Evolutionary conservation across 2,113 vertebrate species (phyloP).

Genomic region (Garra rufa): DNA sequence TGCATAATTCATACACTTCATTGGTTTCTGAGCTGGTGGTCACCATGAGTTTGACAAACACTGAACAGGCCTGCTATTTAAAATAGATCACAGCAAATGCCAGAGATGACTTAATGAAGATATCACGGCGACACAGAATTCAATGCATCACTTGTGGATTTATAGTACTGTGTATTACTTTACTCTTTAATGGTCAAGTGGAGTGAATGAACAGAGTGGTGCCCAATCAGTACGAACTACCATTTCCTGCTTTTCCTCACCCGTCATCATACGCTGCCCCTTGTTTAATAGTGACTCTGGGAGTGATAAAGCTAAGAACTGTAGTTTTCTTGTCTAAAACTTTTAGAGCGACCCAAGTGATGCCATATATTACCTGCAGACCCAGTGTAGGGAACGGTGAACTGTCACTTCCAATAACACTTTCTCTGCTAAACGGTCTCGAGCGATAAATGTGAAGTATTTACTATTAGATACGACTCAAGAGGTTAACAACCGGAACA

Average conservation of each 20-base stretch:
- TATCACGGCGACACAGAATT: slow-evolving; percentile 1
- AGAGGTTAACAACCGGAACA: not conserved
- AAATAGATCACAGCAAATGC: not conserved
- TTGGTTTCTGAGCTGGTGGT: not conserved
- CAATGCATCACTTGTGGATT: not conserved
- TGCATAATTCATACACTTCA: not conserved
- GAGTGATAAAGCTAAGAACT: slow-evolving; percentile 52
- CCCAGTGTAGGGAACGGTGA: slow-evolving; percentile 5
- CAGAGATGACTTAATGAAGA: slow-evolving; percentile 11
- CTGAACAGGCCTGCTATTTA: not conserved
- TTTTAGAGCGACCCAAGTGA: slow-evolving; percentile 31
- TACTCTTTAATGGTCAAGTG: not conserved
- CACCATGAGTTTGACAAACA: not conserved
- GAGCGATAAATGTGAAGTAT: slow-evolving; percentile 6
- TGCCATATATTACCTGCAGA: slow-evolving; percentile 25
- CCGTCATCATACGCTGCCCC: not conserved
- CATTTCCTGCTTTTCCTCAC: not conserved
- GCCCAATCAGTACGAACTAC: slow-evolving; percentile 7
- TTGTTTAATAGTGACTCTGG: slow-evolving; percentile 39
- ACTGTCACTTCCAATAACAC: slow-evolving; percentile 15
- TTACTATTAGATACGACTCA: not conserved
- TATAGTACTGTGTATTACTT: not conserved
- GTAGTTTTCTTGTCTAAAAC: slow-evolving; percentile 35
- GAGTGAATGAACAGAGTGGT: slow-evolving; percentile 21
- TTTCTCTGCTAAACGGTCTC: slow-evolving; percentile 12